phyloP scores from a whole-genome alignment of 2,113 vertebrate genomes.

The Tautogolabrus adspersus region DNA sequence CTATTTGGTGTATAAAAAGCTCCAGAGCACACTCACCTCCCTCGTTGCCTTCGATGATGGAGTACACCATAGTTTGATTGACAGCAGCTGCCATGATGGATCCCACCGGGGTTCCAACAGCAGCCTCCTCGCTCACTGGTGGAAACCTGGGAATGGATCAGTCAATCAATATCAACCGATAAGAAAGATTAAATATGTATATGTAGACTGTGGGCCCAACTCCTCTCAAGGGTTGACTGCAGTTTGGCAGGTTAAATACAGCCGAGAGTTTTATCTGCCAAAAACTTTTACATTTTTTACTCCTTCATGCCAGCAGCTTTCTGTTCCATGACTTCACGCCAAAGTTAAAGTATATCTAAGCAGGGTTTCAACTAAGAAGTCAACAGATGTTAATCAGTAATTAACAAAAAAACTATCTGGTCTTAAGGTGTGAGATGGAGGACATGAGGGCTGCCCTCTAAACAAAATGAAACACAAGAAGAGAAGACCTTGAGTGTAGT shows the following conservation, averaged over 20 bases:
- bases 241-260: conserved; percentile 45
- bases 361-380: neutral
- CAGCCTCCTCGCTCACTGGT: conserved; percentile 91
- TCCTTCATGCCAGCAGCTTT: conserved; percentile 13
- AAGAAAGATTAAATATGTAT: conserved; percentile 55
- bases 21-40: conserved; percentile 83
- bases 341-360: neutral
- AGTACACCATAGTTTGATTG: conserved; percentile 96
- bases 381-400: too few relatives aligned
- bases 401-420: too few relatives aligned
- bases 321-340: neutral
- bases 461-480: too few relatives aligned
- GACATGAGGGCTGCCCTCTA: too few relatives aligned
- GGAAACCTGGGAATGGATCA: conserved; percentile 85
- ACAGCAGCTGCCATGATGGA: conserved; percentile 91
- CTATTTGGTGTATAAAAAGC: conserved; percentile 10
- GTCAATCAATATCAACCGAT: conserved; percentile 59
- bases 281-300: conserved; percentile 17
- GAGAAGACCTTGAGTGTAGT: too few relatives aligned
- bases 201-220: conserved; percentile 20
- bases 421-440: too few relatives aligned
- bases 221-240: conserved; percentile 21
- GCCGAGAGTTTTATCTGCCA: conserved; percentile 46
- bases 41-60: conserved; percentile 92
- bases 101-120: conserved; percentile 85